These are phyloP conservation scores for Decapterus maruadsi DNA, from an alignment of 2,797 vertebrate species.

Conservation along the genomic window DNA sequence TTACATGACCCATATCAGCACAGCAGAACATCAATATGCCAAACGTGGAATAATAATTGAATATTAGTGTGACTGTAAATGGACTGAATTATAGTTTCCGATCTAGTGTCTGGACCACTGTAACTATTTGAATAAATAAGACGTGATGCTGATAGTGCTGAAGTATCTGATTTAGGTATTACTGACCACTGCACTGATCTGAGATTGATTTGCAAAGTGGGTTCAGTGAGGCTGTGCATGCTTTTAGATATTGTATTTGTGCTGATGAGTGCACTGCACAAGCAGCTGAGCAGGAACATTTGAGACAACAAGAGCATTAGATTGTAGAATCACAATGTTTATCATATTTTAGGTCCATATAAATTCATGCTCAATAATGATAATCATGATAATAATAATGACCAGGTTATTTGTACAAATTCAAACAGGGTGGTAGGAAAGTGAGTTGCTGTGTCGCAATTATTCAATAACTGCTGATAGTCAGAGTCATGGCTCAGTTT, in stretches of 20 bases:
- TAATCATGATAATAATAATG: constrained; percentile 67
- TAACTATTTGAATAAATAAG: neutral
- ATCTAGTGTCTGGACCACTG: no score
- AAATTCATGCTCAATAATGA: constrained; percentile 84
- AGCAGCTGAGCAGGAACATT: neutral
- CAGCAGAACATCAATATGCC: no score
- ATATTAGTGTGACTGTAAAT: no score
- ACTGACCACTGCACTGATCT: neutral
- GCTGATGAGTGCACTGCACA: neutral
- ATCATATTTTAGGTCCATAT: constrained; percentile 85
- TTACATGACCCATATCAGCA: no score
- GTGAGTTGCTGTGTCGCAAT: constrained; percentile 11
- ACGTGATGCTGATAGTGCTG: no score
- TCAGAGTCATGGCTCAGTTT: constrained; percentile 60
- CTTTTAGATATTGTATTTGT: neutral
- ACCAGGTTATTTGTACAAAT: constrained; percentile 36
- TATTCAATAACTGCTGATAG: constrained; percentile 28
- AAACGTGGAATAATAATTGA: no score
- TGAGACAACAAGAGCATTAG: constrained; percentile 42
- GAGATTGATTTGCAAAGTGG: neutral
- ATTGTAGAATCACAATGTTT: constrained; percentile 84
- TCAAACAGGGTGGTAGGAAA: constrained; percentile 34
- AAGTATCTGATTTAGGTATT: no score
- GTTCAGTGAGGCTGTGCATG: neutral
- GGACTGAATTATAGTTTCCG: neutral